A percentile compares a stretch with the other conserved stretches of the same genome.
phyloP scores from a whole-genome alignment of 2,888 invertebrate genomes.

The Neocrepidodera transversa region DNA sequence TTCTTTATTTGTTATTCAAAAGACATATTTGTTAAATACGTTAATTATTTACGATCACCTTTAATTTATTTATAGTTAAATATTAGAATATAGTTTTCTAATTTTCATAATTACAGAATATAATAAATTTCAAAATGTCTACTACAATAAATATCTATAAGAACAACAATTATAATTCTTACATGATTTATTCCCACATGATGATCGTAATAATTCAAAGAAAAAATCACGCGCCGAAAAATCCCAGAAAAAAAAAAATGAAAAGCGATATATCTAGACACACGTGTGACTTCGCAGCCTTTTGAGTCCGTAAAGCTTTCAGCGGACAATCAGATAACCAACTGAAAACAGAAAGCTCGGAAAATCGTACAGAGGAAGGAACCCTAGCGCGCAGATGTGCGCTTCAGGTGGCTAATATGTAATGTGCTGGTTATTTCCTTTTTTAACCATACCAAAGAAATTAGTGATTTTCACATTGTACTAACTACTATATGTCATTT shows the following conservation, averaged over 20 bases:
- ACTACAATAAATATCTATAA: no score
- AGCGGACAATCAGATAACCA: conserved; percentile 10
- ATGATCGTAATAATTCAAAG: not conserved
- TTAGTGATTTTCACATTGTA: not conserved
- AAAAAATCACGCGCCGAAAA: not conserved
- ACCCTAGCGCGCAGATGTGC: conserved; percentile 38
- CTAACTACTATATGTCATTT: no score
- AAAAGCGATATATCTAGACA: not conserved
- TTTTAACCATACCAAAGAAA: conserved; percentile 13
- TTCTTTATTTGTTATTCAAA: no score
- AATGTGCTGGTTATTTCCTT: conserved; percentile 25
- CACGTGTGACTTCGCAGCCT: not conserved
- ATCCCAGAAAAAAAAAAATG: not conserved
- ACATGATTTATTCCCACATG: not conserved
- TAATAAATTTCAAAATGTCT: no score
- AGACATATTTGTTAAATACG: no score
- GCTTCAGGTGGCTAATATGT: conserved; percentile 45
- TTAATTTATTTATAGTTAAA: no score
- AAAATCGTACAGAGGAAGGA: conserved; percentile 11
- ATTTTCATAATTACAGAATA: no score
- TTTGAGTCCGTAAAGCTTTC: not conserved
- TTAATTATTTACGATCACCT: no score
- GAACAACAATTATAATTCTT: not conserved
- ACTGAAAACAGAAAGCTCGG: conserved; percentile 17
- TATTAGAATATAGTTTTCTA: no score